Percentiles rank a stretch among this genome's conserved stretches.
Conservation (phyloP, 2,113 vertebrate genomes). For the Sitta europaea region DNA sequence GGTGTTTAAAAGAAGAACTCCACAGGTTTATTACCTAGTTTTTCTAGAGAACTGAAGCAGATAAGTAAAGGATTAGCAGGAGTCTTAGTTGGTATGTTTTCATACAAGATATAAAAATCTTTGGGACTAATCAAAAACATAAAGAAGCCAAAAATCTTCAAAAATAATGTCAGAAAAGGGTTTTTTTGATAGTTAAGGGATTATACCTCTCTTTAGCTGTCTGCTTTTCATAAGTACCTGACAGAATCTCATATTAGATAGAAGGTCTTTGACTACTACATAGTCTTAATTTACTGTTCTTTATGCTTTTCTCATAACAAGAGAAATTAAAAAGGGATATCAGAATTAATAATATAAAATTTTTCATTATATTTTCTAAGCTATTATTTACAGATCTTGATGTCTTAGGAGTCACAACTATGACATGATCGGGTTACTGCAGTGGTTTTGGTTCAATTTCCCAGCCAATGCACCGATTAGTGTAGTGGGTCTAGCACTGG, state of each 20-base stretch:
- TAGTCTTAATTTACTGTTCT: not conserved
- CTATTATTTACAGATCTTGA: not conserved
- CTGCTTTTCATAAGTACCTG: not conserved
- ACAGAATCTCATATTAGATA: not conserved
- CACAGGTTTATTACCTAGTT: not conserved
- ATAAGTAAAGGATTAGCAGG: not conserved
- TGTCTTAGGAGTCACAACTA: not conserved
- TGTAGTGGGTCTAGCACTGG: not conserved
- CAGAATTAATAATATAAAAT: not conserved
- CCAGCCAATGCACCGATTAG: not conserved
- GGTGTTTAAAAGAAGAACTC: not conserved
- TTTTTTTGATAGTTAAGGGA: not conserved
- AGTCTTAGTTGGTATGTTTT: not conserved
- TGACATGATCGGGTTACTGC: not conserved
- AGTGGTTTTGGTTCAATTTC: not conserved
- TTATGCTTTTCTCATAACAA: not conserved
- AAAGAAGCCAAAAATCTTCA: not conserved
- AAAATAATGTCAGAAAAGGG: not conserved
- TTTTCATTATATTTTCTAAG: not conserved
- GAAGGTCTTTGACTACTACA: not conserved
- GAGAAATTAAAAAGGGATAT: not conserved
- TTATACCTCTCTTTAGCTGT: not conserved
- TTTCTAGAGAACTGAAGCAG: not conserved
- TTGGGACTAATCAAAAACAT: not conserved
- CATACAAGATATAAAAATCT: not conserved